phyloP scores from a whole-genome alignment of 2,113 vertebrate species.

The Rattus rattus region DNA sequence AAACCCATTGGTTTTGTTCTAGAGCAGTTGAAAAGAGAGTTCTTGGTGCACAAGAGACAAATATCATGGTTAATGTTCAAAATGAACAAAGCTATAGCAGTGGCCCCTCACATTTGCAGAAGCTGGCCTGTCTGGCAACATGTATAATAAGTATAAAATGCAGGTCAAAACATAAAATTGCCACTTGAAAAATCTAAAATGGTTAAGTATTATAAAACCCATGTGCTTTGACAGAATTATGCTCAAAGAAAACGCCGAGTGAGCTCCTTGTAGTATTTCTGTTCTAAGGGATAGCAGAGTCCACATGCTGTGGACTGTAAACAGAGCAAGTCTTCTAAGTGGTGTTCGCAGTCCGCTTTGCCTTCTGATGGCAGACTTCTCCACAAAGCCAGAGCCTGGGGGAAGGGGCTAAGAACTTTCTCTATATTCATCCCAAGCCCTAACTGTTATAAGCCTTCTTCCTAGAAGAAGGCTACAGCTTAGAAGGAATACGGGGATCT shows the following conservation, averaged over 20 bases:
- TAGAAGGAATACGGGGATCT: not conserved
- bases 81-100: not conserved
- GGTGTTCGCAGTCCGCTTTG: rapidly evolving
- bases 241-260: not conserved
- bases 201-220: constrained; percentile 2
- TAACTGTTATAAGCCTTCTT: not conserved
- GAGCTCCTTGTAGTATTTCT: not conserved
- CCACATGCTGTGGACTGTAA: rapidly evolving
- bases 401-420: not conserved
- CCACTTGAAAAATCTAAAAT: not conserved
- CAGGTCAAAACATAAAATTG: not conserved
- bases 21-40: not conserved
- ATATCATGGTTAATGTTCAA: not conserved
- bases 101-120: not conserved
- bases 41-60: not conserved
- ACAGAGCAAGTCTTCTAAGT: rapidly evolving
- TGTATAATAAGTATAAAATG: constrained; percentile 1
- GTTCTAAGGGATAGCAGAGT: not conserved
- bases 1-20: not conserved
- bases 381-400: rapidly evolving
- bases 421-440: not conserved
- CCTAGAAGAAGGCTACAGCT: not conserved
- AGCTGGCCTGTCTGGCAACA: not conserved
- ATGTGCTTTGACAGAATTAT: not conserved
- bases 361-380: rapidly evolving